Evolutionary conservation across 2,797 vertebrate genomes (phyloP).

Genomic region (Microhierax caerulescens): DNA sequence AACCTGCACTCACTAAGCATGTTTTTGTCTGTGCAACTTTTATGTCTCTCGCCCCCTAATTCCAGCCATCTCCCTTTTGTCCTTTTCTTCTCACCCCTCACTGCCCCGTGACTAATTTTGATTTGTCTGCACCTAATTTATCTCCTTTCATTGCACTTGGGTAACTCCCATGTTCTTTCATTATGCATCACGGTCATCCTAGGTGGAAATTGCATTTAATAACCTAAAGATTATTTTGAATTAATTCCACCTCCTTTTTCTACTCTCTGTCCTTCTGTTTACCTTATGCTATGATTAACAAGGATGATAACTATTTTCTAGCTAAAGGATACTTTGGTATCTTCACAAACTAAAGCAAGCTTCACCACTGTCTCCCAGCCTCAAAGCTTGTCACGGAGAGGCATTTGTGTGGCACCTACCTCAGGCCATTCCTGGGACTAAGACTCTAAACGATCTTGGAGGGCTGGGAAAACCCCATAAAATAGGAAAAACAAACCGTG

Average conservation of each 20-base stretch:
- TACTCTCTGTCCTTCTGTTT: neutral
- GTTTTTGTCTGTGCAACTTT: neutral
- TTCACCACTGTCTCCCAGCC: neutral
- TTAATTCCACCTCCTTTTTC: neutral
- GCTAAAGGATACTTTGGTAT: neutral
- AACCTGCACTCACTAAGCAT: neutral
- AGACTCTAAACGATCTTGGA: neutral
- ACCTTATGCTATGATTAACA: neutral
- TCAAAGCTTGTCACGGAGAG: neutral
- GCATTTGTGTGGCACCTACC: neutral
- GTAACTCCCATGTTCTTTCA: neutral
- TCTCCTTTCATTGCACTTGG: neutral
- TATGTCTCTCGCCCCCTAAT: neutral
- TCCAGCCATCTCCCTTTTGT: neutral
- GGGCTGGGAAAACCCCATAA: too few species aligned
- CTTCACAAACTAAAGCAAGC: neutral
- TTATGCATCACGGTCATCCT: neutral
- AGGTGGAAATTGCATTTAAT: neutral
- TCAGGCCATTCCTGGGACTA: neutral
- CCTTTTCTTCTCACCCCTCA: rapidly evolving
- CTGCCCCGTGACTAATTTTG: neutral
- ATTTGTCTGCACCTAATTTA: neutral
- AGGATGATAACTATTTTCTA: neutral
- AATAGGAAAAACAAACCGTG: neutral
- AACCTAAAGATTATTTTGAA: neutral